Evolutionary conservation across 2,797 vertebrate species (phyloP), one percentile per base, ranked within the genome.

Genomic region (Siniperca undulata): DNA sequence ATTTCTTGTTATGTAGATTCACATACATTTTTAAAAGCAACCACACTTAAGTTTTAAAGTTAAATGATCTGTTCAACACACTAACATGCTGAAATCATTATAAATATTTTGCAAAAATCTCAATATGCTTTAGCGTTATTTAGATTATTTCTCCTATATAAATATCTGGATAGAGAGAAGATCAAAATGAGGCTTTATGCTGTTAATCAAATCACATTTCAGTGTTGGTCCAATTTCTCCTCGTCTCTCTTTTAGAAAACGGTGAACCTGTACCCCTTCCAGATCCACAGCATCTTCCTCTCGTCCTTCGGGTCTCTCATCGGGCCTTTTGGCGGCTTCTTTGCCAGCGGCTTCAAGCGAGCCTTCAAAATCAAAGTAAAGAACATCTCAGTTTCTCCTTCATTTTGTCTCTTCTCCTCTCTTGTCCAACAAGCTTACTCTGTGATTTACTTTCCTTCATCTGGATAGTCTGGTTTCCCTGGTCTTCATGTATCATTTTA

Each of bases 281-380:
- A 98, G 95, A 96, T 99, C 92, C 98, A 99, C 93, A 99, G 98
- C 92, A 82, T 99, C 70, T 97, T 97, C 34, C 95, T 99, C 68
- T 99, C 98, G 5, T 95, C 97, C 0, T 99, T 99, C 64, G 98
- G 91, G 0, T 99, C 98, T 0, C 94, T 99, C 85, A 98, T 99
- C 66, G 98, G 97, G 2, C 98, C 98, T 0, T 99, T 99, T 4
- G 98, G 98, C 60, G 98, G 98, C 46, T 99, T 99, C 93, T 99
- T 99, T 10, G 98, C 98, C 80, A 99, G 98, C 74, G 98, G 98
- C 82, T 99, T 99, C 92, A 99, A 99, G 94, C 95, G 98, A 93
- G 98, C 98, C 64, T 99, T 99, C 88, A 99, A 99, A 96, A 99
- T 99, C 85, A 99, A 99, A 96, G 98, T 99, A 70, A 77, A 89